Conservation (phyloP, 2,797 vertebrate species). For the Acomys russatus region DNA sequence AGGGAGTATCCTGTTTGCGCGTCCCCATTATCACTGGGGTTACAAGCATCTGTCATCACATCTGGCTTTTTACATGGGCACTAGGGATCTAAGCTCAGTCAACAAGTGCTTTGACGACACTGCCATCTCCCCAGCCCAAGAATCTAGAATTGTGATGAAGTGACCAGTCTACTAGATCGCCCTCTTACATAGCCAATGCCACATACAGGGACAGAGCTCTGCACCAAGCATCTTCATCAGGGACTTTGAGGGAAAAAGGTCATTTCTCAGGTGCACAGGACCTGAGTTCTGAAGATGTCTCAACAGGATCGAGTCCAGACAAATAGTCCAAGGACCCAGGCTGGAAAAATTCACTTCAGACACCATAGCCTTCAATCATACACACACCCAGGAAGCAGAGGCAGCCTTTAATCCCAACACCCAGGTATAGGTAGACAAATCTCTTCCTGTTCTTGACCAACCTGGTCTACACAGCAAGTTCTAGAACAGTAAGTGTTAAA, state of each 20-base stretch:
- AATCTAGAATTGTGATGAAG: neutral
- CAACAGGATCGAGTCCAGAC: neutral
- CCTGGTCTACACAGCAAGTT: neutral
- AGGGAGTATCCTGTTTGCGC: too few relatives aligned
- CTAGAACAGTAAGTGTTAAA: neutral
- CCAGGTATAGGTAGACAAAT: neutral
- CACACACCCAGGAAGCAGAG: neutral
- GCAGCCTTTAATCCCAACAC: neutral
- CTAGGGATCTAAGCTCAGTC: neutral
- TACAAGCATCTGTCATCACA: too few relatives aligned
- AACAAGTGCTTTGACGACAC: neutral
- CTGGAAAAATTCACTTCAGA: neutral
- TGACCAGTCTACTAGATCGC: neutral
- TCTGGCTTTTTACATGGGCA: neutral
- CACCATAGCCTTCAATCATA: neutral
- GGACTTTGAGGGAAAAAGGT: neutral
- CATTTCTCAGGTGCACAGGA: neutral
- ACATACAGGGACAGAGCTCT: neutral
- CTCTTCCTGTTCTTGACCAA: neutral
- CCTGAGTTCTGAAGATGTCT: neutral
- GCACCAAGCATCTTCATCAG: neutral
- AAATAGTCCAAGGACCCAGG: neutral
- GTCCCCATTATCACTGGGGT: neutral
- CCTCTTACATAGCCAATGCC: neutral
- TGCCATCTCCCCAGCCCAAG: neutral